phyloP scores from a whole-genome alignment of 2,797 vertebrate species.

The Pseudomugil gertrudae region DNA sequence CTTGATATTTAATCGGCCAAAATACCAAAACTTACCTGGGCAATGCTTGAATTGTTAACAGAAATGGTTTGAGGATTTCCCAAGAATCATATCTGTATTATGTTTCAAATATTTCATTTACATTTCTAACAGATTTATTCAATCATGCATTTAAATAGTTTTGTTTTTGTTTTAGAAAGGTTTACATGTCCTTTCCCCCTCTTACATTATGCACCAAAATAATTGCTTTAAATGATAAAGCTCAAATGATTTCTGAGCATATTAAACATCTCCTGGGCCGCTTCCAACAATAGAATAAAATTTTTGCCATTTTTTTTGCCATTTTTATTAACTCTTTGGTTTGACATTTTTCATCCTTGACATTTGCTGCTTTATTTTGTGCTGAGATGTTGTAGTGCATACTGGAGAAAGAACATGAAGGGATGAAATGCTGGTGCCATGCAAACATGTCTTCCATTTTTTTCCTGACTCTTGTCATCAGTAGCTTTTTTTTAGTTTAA shows the following conservation, averaged over 20 bases:
- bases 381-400: conserved; percentile 38
- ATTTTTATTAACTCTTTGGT: conserved; percentile 40
- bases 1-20: conserved; percentile 50
- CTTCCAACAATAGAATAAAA: background rate
- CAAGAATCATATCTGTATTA: conserved; percentile 34
- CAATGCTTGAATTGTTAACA: conserved; percentile 82
- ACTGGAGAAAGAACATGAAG: background rate
- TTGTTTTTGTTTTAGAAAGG: too few relatives aligned
- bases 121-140: conserved; percentile 19
- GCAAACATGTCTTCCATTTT: conserved; percentile 36
- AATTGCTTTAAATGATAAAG: too few relatives aligned
- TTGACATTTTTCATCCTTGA: conserved; percentile 61
- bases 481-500: conserved; percentile 31
- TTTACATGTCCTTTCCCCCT: background rate
- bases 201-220: conserved; percentile 17
- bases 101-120: conserved; percentile 13
- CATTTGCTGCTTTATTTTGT: conserved; percentile 22
- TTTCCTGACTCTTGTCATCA: conserved; percentile 33
- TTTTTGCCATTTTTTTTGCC: conserved; percentile 1
- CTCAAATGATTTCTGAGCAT: too few relatives aligned
- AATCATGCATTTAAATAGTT: conserved; percentile 5
- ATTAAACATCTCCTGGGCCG: too few relatives aligned
- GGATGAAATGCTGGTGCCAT: conserved; percentile 33
- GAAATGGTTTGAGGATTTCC: conserved; percentile 56
- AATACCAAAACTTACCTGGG: conserved; percentile 73